Evolutionary conservation across 2,797 vertebrate genomes (phyloP).

Genomic region (Poeciliopsis paucimaculata): DNA sequence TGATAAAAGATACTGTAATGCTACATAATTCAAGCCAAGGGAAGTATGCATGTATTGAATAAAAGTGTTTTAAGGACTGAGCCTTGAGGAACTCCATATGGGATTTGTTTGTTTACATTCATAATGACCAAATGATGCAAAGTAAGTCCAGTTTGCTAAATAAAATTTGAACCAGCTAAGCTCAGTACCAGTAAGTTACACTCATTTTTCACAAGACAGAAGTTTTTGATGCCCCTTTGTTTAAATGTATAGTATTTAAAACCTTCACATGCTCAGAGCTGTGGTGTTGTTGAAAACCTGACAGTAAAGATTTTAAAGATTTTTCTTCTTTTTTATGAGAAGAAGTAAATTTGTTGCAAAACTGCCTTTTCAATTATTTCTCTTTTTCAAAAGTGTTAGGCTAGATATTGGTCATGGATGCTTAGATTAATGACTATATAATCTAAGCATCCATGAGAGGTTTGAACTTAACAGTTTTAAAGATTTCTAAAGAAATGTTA

Average conservation of each 20-base stretch:
- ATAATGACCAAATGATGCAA: neutral
- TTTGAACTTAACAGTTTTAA: neutral
- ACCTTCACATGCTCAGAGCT: neutral
- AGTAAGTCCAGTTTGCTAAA: neutral
- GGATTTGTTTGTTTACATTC: neutral
- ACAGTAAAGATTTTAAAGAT: neutral
- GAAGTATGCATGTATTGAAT: neutral
- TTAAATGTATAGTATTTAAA: neutral
- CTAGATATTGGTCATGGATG: neutral
- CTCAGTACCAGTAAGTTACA: neutral
- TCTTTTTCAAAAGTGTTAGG: neutral
- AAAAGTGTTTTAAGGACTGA: neutral
- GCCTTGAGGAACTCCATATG: neutral
- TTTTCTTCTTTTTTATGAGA: neutral
- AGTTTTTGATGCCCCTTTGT: neutral
- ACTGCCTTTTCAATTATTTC: neutral
- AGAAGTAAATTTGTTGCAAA: neutral
- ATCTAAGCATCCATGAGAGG: neutral
- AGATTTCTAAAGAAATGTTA: neutral
- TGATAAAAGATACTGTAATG: neutral
- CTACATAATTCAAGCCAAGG: neutral
- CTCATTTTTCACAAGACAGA: neutral
- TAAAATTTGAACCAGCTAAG: neutral
- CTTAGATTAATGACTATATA: no score
- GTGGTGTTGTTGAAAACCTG: neutral